Evolutionary conservation across 2,797 vertebrate genomes (phyloP), one percentile per base, ranked within the genome.

Genomic region (Streptopelia turtur): DNA sequence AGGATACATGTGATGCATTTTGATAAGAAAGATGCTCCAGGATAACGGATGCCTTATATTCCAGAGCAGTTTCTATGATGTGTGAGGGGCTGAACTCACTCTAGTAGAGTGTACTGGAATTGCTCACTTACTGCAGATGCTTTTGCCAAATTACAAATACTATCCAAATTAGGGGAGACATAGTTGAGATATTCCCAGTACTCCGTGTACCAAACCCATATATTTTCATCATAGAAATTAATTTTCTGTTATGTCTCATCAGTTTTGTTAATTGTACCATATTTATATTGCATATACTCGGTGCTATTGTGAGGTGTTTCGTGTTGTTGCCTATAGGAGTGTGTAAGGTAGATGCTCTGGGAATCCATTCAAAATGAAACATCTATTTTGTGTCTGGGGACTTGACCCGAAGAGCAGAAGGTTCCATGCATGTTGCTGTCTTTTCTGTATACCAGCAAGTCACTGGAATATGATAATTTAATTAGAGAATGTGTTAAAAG

Each of bases 91-190:
- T 87, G 87, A 61, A 10, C 16, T 88, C 35, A 25, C 15, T 56
- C 28, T n/a, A 14, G 2, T 16, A 10, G 43, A 45, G 43, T 28
- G 35, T 0, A 0, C 21, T 76, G 49, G 27, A 82, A 37, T 13
- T 86, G 43, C 35, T 84, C n/a, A 57, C 18, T 64, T 78, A 27
- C 25, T 78, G 30, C 43, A 53, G 21, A 68, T 50, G 18, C 17
- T 84, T 86, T 89, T 82, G 30, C 35, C 84, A 47, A 63, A 65
- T 89, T 87, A 39, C 7, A 79, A 31, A 47, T 61, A 33, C 16
- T 70, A 20, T 37, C 30, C 37, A 72, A 72, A 52, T 52, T 24
- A 57, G 14, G 16, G 10, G 24, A 66, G 35, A 22, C 6, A 2
- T 13, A 35, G 43, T 9, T 53, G 37, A 81, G 61, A 60, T 64